Conservation (phyloP, 2,888 invertebrate genomes). For the Aleiodes alternator region DNA sequence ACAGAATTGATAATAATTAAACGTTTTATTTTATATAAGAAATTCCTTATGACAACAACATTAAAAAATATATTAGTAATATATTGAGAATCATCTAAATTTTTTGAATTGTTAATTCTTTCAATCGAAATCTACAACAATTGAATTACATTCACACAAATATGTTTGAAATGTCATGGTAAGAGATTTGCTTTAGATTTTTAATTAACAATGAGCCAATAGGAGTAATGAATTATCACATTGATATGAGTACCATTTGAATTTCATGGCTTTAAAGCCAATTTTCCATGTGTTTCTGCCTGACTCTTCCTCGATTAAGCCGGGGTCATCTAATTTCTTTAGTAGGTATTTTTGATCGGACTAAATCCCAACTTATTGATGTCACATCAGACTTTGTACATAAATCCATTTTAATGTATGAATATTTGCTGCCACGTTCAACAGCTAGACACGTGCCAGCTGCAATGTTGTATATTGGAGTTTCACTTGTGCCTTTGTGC, state of each 20-base stretch:
- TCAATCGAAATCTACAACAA: no score
- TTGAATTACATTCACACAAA: no score
- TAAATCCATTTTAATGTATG: constrained; percentile 79
- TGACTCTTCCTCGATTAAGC: constrained; percentile 18
- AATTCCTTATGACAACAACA: no score
- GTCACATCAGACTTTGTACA: constrained; percentile 77
- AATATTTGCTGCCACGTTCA: constrained; percentile 73
- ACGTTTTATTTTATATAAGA: no score
- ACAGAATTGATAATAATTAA: no score
- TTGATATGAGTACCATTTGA: neutral
- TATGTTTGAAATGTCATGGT: no score
- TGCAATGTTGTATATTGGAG: constrained; percentile 90
- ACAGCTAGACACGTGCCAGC: constrained; percentile 89
- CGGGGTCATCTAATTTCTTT: constrained; percentile 66
- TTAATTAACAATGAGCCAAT: no score
- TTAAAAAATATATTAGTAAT: no score
- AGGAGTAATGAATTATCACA: no score
- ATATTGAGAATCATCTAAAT: no score
- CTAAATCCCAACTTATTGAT: constrained; percentile 78
- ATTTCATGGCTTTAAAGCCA: neutral
- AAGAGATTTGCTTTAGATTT: no score
- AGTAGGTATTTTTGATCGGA: constrained; percentile 65
- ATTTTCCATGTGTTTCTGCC: constrained; percentile 23
- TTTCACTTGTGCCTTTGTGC: constrained; percentile 83
- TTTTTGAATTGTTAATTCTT: no score